Base-by-base conservation (phyloP, 2,797 vertebrate genomes). In the Sarcoramphus papa region DNA sequence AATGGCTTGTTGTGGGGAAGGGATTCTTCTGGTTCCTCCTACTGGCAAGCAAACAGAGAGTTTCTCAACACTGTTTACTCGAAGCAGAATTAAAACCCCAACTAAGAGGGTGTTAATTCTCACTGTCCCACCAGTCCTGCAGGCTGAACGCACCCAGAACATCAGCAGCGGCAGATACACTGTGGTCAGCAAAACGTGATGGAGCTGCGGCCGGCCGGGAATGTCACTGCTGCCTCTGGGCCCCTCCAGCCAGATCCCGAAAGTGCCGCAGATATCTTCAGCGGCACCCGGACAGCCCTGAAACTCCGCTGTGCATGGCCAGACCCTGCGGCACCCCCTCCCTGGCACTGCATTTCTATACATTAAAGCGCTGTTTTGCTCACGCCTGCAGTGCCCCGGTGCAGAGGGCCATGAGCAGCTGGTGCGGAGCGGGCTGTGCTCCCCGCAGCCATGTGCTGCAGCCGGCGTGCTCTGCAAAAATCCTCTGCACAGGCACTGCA, bases 31-130 rank as follows among this genome's bases (percentile, higher is more conserved):
- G 72, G 68, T 77, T 85, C 87, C 89, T 94, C 95, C 92, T 89
- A 35, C 89, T 94, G 95, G 96, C 68, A 40, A 63, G 72, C 35
- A 28, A 11, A 50, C 3, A n/a, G n/a, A 56, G 67, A 41, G 82
- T 93, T 96, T 97, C 96, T 75, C 95, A 95, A 93, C 53, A 4
- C 62, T 88, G 75, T 90, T 96, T 90, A 84, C 90, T 95, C 12
- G 82, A 51, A 85, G 56, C 31, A 85, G 81, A 48, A 80, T 43
- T 50, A 45, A 85, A 94, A 53, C 16, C 21, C 76, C 79, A 41
- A 12, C 5, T 50, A 51, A 50, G 76, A 80, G 79, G 65, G 73
- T 84, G 76, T n/a, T 79, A 67, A 60, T 83, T 92, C 75, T 75
- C 33, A 47, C 67, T 1, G 2, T 70, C 22, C 79, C 57, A 31